phyloP scores from a whole-genome alignment of 1,140 invertebrate genomes.

The Euwallacea similis region DNA sequence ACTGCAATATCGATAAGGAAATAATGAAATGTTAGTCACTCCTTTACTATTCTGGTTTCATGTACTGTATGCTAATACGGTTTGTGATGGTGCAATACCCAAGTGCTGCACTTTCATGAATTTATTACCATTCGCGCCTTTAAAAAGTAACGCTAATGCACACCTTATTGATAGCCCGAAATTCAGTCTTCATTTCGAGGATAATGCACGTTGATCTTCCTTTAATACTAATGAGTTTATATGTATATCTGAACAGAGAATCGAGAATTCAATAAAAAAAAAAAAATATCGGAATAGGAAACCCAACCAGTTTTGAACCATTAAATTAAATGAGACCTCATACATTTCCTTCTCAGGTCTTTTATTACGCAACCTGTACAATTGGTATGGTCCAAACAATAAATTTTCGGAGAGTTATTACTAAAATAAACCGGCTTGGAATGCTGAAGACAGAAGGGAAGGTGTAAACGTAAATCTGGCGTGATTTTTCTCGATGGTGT shows the following conservation, averaged over 20 bases:
- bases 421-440: slow-evolving; percentile 5
- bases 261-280: slow-evolving; percentile 16
- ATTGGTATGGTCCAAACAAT: slow-evolving; percentile 15
- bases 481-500: background rate
- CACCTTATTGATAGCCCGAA: slow-evolving; percentile 9
- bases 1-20: slow-evolving; percentile 3
- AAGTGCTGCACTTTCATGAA: slow-evolving; percentile 9
- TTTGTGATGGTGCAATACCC: background rate
- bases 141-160: background rate
- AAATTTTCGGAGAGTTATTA: slow-evolving; percentile 4
- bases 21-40: slow-evolving; percentile 13
- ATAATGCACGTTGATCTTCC: slow-evolving; percentile 14
- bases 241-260: slow-evolving; percentile 10
- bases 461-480: slow-evolving; percentile 1
- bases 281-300: slow-evolving; percentile 16
- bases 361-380: slow-evolving; percentile 17
- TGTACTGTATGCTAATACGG: slow-evolving; percentile 9
- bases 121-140: background rate
- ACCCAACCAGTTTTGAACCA: slow-evolving; percentile 23
- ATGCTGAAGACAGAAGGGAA: slow-evolving; percentile 11
- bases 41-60: slow-evolving; percentile 8
- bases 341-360: slow-evolving; percentile 12
- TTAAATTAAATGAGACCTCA: slow-evolving; percentile 25
- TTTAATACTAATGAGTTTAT: slow-evolving; percentile 13
- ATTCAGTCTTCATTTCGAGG: background rate